Percentiles rank a stretch among this genome's conserved stretches.
These are phyloP conservation scores for Ormyrus pomaceus DNA, from an alignment of 2,888 invertebrate genomes.

Conservation along the genomic window DNA sequence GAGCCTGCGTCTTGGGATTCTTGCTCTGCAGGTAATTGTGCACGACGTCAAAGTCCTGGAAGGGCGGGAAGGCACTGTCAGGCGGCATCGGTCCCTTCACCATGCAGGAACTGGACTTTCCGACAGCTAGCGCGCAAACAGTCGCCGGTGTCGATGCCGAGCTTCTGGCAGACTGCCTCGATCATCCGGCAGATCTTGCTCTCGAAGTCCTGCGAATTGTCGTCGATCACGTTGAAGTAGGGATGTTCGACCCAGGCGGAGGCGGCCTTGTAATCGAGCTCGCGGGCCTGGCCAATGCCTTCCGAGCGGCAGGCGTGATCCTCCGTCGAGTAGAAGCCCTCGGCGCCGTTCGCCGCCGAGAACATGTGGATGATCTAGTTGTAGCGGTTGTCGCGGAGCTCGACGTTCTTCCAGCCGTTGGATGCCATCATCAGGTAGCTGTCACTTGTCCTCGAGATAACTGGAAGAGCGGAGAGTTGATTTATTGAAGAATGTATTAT, in stretches of 20 bases:
- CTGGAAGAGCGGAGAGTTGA: too few species aligned
- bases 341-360: conserved; percentile 99
- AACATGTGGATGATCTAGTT: conserved; percentile 98
- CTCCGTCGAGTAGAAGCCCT: conserved; percentile 98
- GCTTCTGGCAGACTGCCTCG: conserved; percentile 92
- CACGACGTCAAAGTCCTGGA: conserved; percentile 98
- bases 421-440: conserved; percentile 87
- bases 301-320: conserved; percentile 97
- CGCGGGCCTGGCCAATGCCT: conserved; percentile 90
- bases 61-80: conserved; percentile 87
- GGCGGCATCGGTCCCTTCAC: conserved; percentile 84
- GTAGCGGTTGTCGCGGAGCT: conserved; percentile 94
- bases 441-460: conserved; percentile 94
- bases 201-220: conserved; percentile 97
- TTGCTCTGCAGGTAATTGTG: conserved; percentile 97
- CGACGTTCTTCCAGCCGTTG: conserved; percentile 95
- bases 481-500: too few species aligned
- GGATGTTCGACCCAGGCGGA: conserved; percentile 99
- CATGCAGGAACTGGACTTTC: conserved; percentile 97
- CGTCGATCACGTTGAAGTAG: conserved; percentile 99
- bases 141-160: conserved; percentile 96
- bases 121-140: conserved; percentile 92
- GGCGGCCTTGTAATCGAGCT: conserved; percentile 94
- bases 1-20: conserved; percentile 91
- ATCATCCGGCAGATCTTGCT: conserved; percentile 97